These are phyloP conservation scores for Phycodurus eques DNA, from an alignment of 2,113 vertebrate genomes.

Conservation along the genomic window DNA sequence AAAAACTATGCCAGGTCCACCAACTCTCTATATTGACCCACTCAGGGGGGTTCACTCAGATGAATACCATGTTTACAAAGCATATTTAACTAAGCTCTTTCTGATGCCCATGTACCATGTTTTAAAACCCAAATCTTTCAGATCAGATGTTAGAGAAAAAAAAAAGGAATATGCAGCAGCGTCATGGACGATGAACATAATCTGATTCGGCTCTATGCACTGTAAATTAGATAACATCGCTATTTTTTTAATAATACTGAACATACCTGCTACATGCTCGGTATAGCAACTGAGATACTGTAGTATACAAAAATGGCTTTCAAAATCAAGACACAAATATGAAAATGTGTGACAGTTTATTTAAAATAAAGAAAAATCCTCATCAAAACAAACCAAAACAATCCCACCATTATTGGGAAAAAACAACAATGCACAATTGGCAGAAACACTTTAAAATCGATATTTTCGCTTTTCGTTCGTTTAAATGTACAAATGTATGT, in stretches of 20 bases:
- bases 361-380: too few species aligned
- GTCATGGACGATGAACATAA: background rate
- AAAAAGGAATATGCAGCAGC: constrained; percentile 3
- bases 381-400: too few species aligned
- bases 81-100: constrained; percentile 14
- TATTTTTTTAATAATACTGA: background rate
- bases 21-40: constrained; percentile 2
- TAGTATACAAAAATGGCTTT: background rate
- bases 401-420: too few species aligned
- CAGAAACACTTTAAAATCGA: too few species aligned
- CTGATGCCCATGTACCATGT: background rate
- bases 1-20: constrained; percentile 19
- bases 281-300: background rate
- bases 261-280: background rate
- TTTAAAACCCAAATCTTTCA: constrained; percentile 10
- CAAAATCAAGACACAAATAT: background rate
- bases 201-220: background rate
- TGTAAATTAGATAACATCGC: background rate
- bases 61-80: background rate
- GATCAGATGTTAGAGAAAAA: background rate
- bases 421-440: too few species aligned
- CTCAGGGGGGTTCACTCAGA: background rate
- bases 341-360: background rate
- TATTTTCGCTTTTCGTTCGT: too few species aligned
- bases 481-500: too few species aligned